Evolutionary conservation across 2,113 vertebrate species (phyloP), one percentile per base, ranked within the genome.

Genomic region (Tragulus kanchil): DNA sequence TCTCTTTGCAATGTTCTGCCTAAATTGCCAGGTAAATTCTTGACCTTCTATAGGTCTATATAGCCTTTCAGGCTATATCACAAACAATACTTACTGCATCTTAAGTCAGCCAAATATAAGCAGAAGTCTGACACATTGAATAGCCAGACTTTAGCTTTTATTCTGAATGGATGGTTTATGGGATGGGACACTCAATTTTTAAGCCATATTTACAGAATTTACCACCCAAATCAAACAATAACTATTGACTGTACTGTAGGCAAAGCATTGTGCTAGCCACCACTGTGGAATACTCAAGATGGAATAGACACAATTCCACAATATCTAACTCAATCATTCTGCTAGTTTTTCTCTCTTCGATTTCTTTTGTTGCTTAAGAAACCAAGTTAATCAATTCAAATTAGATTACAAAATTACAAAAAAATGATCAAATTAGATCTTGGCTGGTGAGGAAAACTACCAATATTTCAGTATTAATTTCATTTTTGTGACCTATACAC

Each of bases 291-390:
- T 62, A 64, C 12, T 5, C 1, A 45, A 89, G 73, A 93, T 45
- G 73, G 25, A 89, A 93, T 4, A 85, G 42, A 62, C 9, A 73
- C 2, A 79, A 26, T 69, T 87, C 8, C 6, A 58, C 13, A 91
- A 52, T 62, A 48, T 50, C 19, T 21, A 26, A 82, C 52, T 88
- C 9, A 88, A 26, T 71, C 31, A 56, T 93, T 90, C 52, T 92
- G 26, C 42, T 75, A 11, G 56, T 75, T 73, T 90, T 73, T 90
- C 8, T 12, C 58, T 73, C 54, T 42, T 48, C 73, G 79, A 69
- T 90, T 79, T 69, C 17, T 87, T 75, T 67, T 62, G 64, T 61
- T 93, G 42, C 17, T 79, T 50, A 96, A 62, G 52, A 90, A 93
- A 11, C 19, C 11, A 75, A 6, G 17, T 59, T 77, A 86, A 36